Base-by-base conservation (phyloP, 2,797 vertebrate species). In the Hypotaenidia philippensis region DNA sequence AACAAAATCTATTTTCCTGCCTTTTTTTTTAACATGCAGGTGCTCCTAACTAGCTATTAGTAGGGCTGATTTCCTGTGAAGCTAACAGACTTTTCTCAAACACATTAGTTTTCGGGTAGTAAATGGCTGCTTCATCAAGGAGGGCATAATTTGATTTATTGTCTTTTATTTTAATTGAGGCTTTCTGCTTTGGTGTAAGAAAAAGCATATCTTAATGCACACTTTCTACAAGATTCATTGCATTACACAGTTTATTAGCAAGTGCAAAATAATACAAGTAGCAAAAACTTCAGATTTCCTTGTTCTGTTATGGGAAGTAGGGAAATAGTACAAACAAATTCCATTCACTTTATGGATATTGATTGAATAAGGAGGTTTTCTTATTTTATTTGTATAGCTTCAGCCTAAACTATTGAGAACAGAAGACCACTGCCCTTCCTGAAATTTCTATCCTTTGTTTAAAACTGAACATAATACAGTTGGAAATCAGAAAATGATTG, bases 401-500 rank as follows among this genome's bases (percentile, higher is more conserved):
- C 10, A 60, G 34, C 19, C 74, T 70, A 16, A 66, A 29, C 2
- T 5, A 45, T 3, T 66, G 56, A 78, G 20, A 90, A 17, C 31
- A 70, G 61, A 84, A 87, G 38, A 77, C 8, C 21, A 26, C 25
- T 53, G 34, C 34, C 61, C 34, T 94, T 86, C 41, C 50, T 78
- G 26, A 69, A 88, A 59, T 89, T 45, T 86, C 41, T 72, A 4
- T 68, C 59, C 25, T 89, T 71, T 65, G 38, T 71, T 87, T 77
- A 59, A 71, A 76, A 71, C 31, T 55, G 12, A 72, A 9, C 38
- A 11, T 27, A 84, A 83, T 8, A 63, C 31, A 59, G 19, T 7
- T 91, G 15, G 26, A 84, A 91, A 72, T 78, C 44, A 77, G 40
- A 84, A 94, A 83, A 66, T 83, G 40, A 89, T 64, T 77, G 82